Percentiles rank a stretch among this genome's conserved stretches.
Evolutionary conservation across 1,140 invertebrate species (phyloP).

Genomic region (Rhopalosiphum maidis): DNA sequence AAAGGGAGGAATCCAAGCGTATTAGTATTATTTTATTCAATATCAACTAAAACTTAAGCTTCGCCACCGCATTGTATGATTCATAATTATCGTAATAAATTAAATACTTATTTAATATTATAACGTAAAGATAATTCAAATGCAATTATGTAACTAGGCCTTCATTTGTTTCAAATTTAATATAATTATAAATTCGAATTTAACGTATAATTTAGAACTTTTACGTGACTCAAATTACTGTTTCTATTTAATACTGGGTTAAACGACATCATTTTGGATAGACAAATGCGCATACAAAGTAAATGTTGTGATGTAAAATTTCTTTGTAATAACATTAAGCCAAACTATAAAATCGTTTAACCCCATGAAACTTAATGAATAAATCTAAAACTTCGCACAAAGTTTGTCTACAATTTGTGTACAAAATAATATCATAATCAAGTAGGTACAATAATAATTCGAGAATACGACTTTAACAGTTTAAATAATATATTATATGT

Average conservation of each 20-base stretch:
- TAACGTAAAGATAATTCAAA: not conserved
- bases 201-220: not conserved
- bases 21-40: too few relatives aligned
- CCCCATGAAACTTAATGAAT: slow-evolving; percentile 32
- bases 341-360: slow-evolving; percentile 35
- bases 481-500: slow-evolving; percentile 6
- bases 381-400: slow-evolving; percentile 45
- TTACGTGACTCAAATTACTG: not conserved
- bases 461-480: slow-evolving; percentile 20
- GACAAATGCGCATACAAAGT: slow-evolving; percentile 15
- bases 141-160: not conserved
- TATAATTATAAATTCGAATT: not conserved
- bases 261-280: not conserved
- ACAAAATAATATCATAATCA: slow-evolving; percentile 34
- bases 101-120: not conserved
- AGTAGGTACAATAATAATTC: slow-evolving; percentile 31
- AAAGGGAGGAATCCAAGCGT: too few relatives aligned
- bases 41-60: too few relatives aligned
- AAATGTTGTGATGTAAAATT: slow-evolving; percentile 30
- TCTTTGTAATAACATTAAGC: not conserved
- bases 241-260: not conserved
- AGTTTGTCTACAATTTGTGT: slow-evolving; percentile 32
- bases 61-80: not conserved
- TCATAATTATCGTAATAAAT: not conserved
- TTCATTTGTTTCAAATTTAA: not conserved